A percentile compares a stretch with the other conserved stretches of the same genome.
Evolutionary conservation across 2,113 vertebrate genomes (phyloP).

Genomic region (Rhinogobius similis): DNA sequence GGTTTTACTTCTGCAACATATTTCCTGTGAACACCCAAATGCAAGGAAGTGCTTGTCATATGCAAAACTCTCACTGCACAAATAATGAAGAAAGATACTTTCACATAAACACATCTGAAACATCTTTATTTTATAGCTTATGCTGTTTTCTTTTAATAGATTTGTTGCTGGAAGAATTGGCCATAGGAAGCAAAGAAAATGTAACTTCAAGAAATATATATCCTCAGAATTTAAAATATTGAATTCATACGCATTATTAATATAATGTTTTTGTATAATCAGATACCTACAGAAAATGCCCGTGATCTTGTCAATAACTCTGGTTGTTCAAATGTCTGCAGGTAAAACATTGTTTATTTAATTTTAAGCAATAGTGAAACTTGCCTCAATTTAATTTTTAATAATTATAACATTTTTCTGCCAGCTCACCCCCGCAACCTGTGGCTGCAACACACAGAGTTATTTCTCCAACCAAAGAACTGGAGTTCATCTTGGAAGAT

Average conservation of each 20-base stretch:
- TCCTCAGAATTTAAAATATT: neutral
- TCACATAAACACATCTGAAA: neutral
- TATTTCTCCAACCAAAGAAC: conserved; percentile 65
- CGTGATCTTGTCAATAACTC: neutral
- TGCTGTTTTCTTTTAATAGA: conserved; percentile 50
- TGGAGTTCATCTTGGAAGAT: conserved; percentile 73
- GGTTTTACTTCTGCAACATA: conserved; percentile 56
- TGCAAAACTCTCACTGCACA: neutral
- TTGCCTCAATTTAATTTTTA: neutral
- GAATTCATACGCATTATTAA: neutral
- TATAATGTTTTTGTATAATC: conserved; percentile 3
- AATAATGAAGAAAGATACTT: too few species aligned
- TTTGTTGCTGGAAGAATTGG: conserved; percentile 72
- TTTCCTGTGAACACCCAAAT: conserved; percentile 57
- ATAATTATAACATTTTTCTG: neutral
- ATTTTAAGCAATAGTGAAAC: neutral
- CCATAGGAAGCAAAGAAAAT: conserved; percentile 15
- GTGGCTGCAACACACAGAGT: conserved; percentile 37
- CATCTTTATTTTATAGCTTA: neutral
- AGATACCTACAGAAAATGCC: conserved; percentile 15
- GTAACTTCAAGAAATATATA: neutral
- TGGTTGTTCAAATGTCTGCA: conserved; percentile 35
- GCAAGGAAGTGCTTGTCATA: neutral
- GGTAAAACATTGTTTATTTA: conserved; percentile 12
- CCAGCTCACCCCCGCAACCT: conserved; percentile 61